phyloP scores from a whole-genome alignment of 2,113 vertebrate species.

The Cyphomyrus plagiostoma region DNA sequence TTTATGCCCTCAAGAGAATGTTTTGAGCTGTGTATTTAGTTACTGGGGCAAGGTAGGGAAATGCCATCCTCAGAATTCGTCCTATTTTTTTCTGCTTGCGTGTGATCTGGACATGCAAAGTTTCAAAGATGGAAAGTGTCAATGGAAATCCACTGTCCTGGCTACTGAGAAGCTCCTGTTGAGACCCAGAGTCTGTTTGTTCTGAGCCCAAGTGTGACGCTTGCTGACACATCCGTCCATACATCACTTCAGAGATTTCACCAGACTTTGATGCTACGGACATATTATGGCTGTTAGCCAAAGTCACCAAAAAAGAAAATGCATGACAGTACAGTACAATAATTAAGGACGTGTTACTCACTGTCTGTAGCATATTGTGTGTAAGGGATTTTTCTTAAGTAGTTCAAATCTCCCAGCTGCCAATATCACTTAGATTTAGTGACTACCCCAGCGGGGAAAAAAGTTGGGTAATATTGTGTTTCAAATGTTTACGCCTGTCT shows the following conservation, averaged over 20 bases:
- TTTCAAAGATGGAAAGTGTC: background rate
- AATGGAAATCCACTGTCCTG: background rate
- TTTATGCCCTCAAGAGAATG: background rate
- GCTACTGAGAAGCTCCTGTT: background rate
- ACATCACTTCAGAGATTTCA: background rate
- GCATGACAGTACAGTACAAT: background rate
- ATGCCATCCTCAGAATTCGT: background rate
- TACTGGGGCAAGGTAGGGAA: background rate
- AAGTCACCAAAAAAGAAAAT: background rate
- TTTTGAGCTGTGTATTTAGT: background rate
- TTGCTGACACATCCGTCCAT: background rate
- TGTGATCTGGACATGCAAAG: background rate
- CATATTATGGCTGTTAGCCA: background rate
- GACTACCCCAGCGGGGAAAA: background rate
- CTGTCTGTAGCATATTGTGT: background rate
- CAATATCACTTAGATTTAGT: background rate
- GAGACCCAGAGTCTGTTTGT: background rate
- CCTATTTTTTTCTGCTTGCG: background rate
- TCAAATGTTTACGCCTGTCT: background rate
- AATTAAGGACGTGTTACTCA: background rate
- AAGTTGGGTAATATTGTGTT: background rate
- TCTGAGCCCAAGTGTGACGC: background rate
- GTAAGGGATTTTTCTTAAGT: background rate
- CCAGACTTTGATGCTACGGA: background rate
- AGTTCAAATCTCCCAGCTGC: background rate